phyloP scores from a whole-genome alignment of 2,113 vertebrate species.

The Marmota flaviventris region DNA sequence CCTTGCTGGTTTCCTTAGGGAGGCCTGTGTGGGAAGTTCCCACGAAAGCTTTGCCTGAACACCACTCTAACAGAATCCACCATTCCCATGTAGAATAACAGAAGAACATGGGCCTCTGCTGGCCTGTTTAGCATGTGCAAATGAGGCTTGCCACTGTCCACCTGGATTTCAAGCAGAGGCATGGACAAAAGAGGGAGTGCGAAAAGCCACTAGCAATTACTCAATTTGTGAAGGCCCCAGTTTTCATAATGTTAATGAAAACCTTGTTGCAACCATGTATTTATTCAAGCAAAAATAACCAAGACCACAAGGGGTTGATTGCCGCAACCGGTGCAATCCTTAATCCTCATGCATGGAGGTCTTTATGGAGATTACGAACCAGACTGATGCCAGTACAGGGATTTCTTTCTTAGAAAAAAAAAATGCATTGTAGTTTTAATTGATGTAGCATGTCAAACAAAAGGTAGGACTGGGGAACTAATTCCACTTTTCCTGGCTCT shows the following conservation, averaged over 20 bases:
- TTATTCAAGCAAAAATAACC: conserved; percentile 53
- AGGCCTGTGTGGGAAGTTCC: neutral
- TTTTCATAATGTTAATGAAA: conserved; percentile 53
- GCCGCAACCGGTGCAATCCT: neutral
- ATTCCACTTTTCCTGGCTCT: conserved; percentile 47
- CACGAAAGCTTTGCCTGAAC: neutral
- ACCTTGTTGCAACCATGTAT: conserved; percentile 3
- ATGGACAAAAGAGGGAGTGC: neutral
- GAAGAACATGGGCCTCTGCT: neutral
- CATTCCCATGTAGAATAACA: neutral
- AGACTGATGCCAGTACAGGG: neutral
- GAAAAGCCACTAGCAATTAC: conserved; percentile 55
- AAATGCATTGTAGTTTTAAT: conserved; percentile 16
- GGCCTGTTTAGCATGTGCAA: conserved; percentile 21
- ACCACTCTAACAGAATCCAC: neutral
- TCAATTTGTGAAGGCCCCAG: conserved; percentile 15
- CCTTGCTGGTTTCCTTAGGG: neutral
- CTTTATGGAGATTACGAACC: conserved; percentile 25
- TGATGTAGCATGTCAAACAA: conserved; percentile 6
- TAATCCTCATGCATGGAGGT: neutral
- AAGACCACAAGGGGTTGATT: conserved; percentile 26
- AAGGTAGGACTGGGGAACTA: conserved; percentile 4
- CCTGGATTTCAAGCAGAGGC: conserved; percentile 12
- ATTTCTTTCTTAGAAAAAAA: neutral
- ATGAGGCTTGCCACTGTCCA: neutral